These are phyloP conservation scores for Theocolax elegans DNA, from an alignment of 1,140 invertebrate genomes.

Conservation along the genomic window DNA sequence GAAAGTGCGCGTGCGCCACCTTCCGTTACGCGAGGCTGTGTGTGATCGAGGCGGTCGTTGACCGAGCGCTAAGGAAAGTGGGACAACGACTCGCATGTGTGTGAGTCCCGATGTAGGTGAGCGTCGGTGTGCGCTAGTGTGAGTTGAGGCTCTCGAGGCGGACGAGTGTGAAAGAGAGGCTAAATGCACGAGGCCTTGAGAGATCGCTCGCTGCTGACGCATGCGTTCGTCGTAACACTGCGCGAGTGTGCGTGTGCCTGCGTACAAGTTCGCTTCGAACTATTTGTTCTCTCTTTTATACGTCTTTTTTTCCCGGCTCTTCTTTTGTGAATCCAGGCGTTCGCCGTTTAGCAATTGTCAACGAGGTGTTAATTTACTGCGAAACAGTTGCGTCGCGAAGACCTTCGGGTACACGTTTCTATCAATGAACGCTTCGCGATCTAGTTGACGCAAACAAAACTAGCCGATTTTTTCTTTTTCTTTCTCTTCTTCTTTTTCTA, in stretches of 20 bases:
- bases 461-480: too few species aligned
- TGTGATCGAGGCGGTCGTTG: constrained; percentile 60
- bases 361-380: constrained; percentile 1
- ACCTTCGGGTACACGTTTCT: too few species aligned
- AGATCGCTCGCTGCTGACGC: constrained; percentile 48
- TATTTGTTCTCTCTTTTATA: constrained; percentile 5
- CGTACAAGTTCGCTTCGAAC: too few species aligned
- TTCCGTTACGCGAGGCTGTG: constrained; percentile 45
- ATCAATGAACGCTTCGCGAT: too few species aligned
- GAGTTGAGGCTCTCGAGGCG: neutral
- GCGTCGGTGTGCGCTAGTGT: neutral
- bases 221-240: constrained; percentile 33
- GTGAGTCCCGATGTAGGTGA: neutral
- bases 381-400: too few species aligned
- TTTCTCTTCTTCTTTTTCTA: too few species aligned
- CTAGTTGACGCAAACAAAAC: too few species aligned
- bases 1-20: neutral
- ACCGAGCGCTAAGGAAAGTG: constrained; percentile 66
- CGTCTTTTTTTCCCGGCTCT: neutral
- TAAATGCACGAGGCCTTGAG: constrained; percentile 51
- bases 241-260: neutral
- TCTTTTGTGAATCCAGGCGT: neutral
- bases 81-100: constrained; percentile 52
- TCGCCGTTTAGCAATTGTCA: neutral
- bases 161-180: constrained; percentile 20